Conservation (phyloP, 2,797 vertebrate species). For the Semaprochilodus insignis region DNA sequence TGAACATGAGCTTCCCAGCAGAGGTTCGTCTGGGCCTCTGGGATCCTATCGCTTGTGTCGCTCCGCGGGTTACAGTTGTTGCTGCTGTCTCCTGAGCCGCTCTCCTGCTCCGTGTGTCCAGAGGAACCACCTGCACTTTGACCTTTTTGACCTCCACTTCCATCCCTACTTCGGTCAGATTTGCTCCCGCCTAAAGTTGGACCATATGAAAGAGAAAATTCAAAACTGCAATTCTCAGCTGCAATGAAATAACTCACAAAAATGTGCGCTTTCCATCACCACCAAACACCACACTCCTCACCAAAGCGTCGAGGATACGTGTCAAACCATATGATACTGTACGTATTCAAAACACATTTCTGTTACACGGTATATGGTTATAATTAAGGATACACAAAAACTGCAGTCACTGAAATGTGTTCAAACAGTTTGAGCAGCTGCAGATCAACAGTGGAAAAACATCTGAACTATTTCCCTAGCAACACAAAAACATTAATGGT, state of each 20-base stretch:
- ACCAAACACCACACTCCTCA: no score
- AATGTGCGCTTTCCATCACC: no score
- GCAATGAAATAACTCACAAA: not conserved
- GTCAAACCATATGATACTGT: no score
- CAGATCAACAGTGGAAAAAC: no score
- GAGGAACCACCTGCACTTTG: conserved; percentile 80
- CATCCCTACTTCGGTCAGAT: conserved; percentile 68
- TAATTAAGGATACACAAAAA: no score
- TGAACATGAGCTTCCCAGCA: conserved; percentile 89
- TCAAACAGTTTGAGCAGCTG: no score
- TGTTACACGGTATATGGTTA: no score
- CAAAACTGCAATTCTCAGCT: not conserved
- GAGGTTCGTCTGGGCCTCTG: conserved; percentile 91
- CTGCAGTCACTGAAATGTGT: no score
- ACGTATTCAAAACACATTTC: no score
- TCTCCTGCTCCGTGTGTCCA: conserved; percentile 80
- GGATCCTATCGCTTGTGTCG: conserved; percentile 73
- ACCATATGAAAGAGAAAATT: not conserved
- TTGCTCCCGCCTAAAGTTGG: conserved; percentile 48
- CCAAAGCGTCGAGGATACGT: no score
- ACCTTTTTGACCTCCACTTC: conserved; percentile 87
- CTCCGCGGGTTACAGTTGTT: conserved; percentile 77
- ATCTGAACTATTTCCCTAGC: no score
- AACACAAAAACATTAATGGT: no score
- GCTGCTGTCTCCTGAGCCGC: conserved; percentile 53